Base-by-base conservation (phyloP, 2,797 vertebrate genomes). In the Brotula barbata region DNA sequence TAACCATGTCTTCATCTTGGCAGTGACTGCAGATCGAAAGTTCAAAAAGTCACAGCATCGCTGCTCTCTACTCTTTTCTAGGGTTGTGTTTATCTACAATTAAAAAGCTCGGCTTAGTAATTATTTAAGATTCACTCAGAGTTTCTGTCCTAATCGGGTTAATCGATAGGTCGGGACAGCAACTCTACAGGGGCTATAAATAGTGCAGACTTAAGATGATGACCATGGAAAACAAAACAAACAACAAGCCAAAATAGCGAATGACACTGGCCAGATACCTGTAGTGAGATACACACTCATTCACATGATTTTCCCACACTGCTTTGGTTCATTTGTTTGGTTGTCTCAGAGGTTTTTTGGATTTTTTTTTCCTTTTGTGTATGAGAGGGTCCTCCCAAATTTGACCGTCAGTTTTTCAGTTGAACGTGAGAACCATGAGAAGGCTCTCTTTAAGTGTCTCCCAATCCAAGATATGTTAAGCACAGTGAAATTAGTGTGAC, bases 91-190 rank as follows among this genome's bases (percentile, higher is more conserved):
- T 51, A 58, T 51, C 43, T 28, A 21, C 12, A 25, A 7, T 4
- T 49, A 42, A 39, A 57, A 55, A 59, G 42, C 15, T 33, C 6
- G 62, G 53, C 67, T 46, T 46, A 62, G 68, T 75, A 72, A 83
- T 82, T 84, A 85, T 73, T 75, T 28, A 46, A 46, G 64, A 77
- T 74, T 83, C 76, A 78, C 68, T 71, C 72, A 53, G 70, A 2
- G 70, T 82, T 81, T 66, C 54, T 52, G 56, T 72, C 22, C 73
- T 85, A 88, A 88, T 83, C 76, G 85, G 25, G 65, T 71, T 83
- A 84, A 84, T 86, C 81, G 76, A 68, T 23, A 46, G 58, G 75
- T 83, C 55, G 15, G 55, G 71, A 68, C 72, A 47, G 73, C 58
- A 55, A 59, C 58, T 76, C 73, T 79, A 66, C 57, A 50, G 73